A percentile compares a stretch with the other conserved stretches of the same genome.
Conservation (phyloP, 2,113 vertebrate genomes). For the Meleagris gallopavo region DNA sequence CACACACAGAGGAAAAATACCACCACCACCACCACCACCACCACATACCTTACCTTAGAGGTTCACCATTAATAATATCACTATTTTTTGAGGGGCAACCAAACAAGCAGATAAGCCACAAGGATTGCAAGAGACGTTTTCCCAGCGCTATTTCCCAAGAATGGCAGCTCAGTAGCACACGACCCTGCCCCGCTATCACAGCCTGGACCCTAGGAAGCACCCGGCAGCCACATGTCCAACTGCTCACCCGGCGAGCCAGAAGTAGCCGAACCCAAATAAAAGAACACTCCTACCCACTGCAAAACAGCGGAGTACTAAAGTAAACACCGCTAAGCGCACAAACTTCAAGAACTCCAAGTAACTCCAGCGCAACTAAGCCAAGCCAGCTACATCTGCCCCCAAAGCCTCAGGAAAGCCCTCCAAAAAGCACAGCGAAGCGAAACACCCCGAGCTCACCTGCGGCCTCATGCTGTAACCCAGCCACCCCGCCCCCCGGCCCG, state of each 20-base stretch:
- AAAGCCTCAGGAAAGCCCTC: rapidly evolving
- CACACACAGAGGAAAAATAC: background rate
- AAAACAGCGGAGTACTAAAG: background rate
- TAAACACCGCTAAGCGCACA: rapidly evolving
- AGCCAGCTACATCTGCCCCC: rapidly evolving
- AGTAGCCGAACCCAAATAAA: background rate
- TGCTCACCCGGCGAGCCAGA: background rate
- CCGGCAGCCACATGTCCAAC: too few relatives aligned
- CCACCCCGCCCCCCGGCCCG: background rate
- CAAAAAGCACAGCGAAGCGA: rapidly evolving
- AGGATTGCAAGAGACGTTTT: background rate
- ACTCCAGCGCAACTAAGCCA: rapidly evolving
- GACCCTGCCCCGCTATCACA: rapidly evolving
- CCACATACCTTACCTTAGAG: background rate
- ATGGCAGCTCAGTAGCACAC: background rate
- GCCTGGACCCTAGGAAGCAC: background rate
- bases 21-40: too few relatives aligned
- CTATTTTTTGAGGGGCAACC: background rate
- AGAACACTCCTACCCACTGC: rapidly evolving
- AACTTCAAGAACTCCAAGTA: rapidly evolving
- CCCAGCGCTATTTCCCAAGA: background rate
- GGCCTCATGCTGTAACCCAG: background rate
- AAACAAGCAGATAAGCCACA: background rate
- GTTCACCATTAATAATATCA: background rate
- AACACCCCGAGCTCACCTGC: background rate